phyloP scores from a whole-genome alignment of 2,113 vertebrate species.

The Erinaceus europaeus region DNA sequence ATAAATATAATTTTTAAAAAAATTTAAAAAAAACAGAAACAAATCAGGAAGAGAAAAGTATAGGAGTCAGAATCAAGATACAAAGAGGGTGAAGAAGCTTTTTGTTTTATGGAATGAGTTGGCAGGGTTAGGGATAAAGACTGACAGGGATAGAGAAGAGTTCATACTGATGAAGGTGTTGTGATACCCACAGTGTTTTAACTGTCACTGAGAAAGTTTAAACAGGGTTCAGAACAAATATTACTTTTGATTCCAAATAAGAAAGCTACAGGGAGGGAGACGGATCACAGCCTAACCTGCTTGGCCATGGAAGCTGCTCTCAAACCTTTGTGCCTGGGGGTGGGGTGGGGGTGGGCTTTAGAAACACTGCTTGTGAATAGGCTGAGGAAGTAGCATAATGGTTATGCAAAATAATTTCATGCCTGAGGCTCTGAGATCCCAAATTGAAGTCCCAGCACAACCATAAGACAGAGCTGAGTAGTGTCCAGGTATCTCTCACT shows the following conservation, averaged over 20 bases:
- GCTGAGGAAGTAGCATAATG: too few species aligned
- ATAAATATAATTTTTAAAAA: too few species aligned
- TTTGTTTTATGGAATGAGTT: conserved; percentile 5
- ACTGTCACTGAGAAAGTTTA: not conserved
- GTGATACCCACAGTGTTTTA: not conserved
- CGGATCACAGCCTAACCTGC: not conserved
- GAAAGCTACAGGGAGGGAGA: not conserved
- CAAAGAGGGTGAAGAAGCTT: not conserved
- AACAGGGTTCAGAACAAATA: not conserved
- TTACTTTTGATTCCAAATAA: not conserved
- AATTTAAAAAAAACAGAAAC: too few species aligned
- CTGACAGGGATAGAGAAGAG: not conserved
- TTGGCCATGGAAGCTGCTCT: not conserved
- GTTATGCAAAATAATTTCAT: too few species aligned
- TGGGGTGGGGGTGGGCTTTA: not conserved
- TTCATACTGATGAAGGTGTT: not conserved
- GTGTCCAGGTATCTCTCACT: too few species aligned
- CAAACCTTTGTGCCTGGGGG: not conserved
- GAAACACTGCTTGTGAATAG: not conserved
- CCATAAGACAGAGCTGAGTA: too few species aligned
- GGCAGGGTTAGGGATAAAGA: not conserved
- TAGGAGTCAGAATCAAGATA: not conserved
- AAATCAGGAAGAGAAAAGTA: not conserved
- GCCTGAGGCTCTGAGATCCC: too few species aligned
- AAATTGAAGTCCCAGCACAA: too few species aligned